Evolutionary conservation across 2,113 vertebrate genomes (phyloP).

Genomic region (Irena cyanogastra): DNA sequence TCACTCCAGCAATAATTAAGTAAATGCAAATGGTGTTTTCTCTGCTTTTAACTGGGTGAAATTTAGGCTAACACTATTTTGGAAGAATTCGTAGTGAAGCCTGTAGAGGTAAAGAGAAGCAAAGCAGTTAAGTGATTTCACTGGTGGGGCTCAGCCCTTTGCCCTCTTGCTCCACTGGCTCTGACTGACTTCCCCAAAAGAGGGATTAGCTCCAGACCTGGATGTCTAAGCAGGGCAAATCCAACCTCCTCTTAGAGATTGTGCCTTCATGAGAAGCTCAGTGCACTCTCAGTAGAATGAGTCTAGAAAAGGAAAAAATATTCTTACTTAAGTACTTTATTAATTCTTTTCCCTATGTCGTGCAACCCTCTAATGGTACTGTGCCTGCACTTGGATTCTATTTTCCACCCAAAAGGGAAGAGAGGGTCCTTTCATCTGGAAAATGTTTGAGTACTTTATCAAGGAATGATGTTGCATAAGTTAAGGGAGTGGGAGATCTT

Average conservation of each 20-base stretch:
- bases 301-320: not conserved
- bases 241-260: not conserved
- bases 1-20: not conserved
- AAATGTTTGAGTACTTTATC: not conserved
- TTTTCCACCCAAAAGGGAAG: not conserved
- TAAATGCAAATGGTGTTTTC: not conserved
- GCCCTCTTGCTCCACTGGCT: not conserved
- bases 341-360: not conserved
- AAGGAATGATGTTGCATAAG: not conserved
- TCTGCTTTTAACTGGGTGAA: not conserved
- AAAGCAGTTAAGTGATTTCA: not conserved
- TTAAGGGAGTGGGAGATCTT: not conserved
- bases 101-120: not conserved
- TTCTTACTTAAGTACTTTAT: not conserved
- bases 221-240: not conserved
- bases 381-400: rapidly evolving
- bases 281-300: not conserved
- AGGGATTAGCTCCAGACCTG: not conserved
- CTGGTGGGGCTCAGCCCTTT: not conserved
- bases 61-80: not conserved
- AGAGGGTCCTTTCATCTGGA: not conserved
- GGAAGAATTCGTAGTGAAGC: not conserved
- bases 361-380: not conserved
- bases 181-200: not conserved
- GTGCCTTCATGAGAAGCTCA: not conserved